These are phyloP conservation scores for Nymphicus hollandicus DNA, from an alignment of 2,113 vertebrate genomes.

Conservation along the genomic window DNA sequence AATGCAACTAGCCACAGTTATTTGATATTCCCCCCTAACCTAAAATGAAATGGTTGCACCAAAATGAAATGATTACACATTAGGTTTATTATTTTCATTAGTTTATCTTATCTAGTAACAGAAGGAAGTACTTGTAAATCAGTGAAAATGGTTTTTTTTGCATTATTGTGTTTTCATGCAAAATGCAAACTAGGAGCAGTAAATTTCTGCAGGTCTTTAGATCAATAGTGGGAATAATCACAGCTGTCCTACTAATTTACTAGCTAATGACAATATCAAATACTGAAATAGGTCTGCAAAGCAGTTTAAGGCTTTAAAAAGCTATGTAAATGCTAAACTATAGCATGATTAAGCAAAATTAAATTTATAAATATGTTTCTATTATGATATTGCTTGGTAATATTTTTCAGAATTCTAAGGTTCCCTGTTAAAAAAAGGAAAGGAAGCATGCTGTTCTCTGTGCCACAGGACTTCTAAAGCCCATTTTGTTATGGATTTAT, in stretches of 20 bases:
- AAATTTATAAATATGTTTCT: not conserved
- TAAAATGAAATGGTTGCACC: not conserved
- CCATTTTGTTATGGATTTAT: not conserved
- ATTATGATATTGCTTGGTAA: not conserved
- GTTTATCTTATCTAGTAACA: not conserved
- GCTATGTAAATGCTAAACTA: not conserved
- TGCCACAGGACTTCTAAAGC: not conserved
- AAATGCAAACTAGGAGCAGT: not conserved
- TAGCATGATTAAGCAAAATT: not conserved
- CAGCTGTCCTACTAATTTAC: not conserved
- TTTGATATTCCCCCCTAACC: not conserved
- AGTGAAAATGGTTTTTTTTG: not conserved
- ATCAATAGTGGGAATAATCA: not conserved
- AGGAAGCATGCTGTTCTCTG: fast-evolving
- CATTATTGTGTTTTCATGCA: not conserved
- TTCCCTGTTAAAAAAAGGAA: not conserved
- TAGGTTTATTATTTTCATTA: conserved; percentile 6
- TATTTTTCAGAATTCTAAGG: not conserved
- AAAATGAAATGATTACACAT: not conserved
- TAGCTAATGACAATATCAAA: not conserved
- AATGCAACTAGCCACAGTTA: not conserved
- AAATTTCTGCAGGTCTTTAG: not conserved
- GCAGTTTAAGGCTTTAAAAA: not conserved
- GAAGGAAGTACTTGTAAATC: not conserved
- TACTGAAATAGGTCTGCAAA: not conserved